phyloP scores from a whole-genome alignment of 2,888 invertebrate species.

The Steinernema carpocapsae region DNA sequence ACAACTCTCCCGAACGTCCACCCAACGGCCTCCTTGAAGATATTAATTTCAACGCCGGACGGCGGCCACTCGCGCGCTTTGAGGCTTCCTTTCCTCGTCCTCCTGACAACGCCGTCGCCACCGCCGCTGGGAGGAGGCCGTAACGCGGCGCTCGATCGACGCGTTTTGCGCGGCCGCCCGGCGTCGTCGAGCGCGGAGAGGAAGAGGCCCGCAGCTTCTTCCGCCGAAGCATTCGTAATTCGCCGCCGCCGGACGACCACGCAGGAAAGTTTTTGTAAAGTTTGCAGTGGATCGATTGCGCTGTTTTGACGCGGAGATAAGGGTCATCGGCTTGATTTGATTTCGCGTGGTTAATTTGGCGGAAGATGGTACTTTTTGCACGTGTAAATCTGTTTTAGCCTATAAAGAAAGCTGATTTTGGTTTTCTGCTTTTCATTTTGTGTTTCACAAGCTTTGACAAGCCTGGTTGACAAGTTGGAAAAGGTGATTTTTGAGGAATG shows the following conservation, averaged over 20 bases:
- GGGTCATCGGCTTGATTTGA: too few species aligned
- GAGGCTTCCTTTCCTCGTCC: neutral
- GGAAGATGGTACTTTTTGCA: too few species aligned
- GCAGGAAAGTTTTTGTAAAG: neutral
- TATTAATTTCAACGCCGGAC: conserved; percentile 30
- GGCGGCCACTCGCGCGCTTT: neutral
- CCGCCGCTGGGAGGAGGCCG: neutral
- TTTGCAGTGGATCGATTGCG: neutral
- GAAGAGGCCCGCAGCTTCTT: too few species aligned
- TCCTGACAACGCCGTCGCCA: neutral
- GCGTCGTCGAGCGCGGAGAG: too few species aligned
- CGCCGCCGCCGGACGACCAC: neutral
- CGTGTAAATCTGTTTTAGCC: too few species aligned
- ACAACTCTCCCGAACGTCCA: neutral
- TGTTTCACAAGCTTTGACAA: too few species aligned
- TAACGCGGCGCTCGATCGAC: conserved; percentile 16
- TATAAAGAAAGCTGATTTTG: too few species aligned
- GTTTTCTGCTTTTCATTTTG: too few species aligned
- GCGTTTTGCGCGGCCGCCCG: neutral
- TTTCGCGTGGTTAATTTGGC: too few species aligned
- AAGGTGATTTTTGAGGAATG: too few species aligned
- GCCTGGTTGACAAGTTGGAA: too few species aligned
- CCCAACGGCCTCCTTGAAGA: neutral
- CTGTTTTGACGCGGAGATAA: neutral
- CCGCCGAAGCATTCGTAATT: conserved; percentile 12